phyloP scores from a whole-genome alignment of 1,140 invertebrate genomes.

The Drosophila lacertosa region DNA sequence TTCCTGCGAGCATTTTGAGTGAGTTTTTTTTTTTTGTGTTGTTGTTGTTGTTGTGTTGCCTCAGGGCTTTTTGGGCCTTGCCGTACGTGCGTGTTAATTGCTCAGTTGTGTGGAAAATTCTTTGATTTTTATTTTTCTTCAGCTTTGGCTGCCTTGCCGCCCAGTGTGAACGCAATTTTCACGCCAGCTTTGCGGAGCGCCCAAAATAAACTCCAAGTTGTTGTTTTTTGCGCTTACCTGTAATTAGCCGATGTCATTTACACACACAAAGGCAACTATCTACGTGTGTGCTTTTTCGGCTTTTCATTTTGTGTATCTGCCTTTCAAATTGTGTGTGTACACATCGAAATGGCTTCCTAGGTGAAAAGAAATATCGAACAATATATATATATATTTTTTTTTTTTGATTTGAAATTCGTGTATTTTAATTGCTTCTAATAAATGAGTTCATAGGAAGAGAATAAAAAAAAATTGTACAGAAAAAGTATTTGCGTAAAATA shows the following conservation, averaged over 20 bases:
- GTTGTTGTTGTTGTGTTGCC: background rate
- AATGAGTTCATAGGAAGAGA: no score
- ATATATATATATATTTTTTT: slow-evolving; percentile 5
- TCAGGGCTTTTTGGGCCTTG: slow-evolving; percentile 9
- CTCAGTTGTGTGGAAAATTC: slow-evolving; percentile 80
- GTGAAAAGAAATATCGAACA: slow-evolving; percentile 10
- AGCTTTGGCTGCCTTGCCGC: slow-evolving; percentile 17
- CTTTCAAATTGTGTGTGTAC: slow-evolving; percentile 15
- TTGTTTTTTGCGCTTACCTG: slow-evolving; percentile 69
- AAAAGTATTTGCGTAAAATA: no score
- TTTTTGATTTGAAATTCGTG: background rate
- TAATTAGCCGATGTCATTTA: slow-evolving; percentile 80
- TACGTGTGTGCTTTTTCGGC: slow-evolving; percentile 5
- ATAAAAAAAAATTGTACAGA: no score
- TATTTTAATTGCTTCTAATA: background rate
- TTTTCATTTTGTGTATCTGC: slow-evolving; percentile 50
- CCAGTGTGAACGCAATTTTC: slow-evolving; percentile 73
- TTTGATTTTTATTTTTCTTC: slow-evolving; percentile 60
- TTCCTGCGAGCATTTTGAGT: slow-evolving; percentile 28
- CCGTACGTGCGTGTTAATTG: slow-evolving; percentile 70
- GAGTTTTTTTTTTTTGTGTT: slow-evolving; percentile 31
- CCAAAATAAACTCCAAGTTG: slow-evolving; percentile 75
- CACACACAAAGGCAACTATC: background rate
- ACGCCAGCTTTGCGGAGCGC: slow-evolving; percentile 54
- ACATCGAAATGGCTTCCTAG: slow-evolving; percentile 9